phyloP scores from a whole-genome alignment of 2,113 vertebrate genomes.

The Trichechus manatus region DNA sequence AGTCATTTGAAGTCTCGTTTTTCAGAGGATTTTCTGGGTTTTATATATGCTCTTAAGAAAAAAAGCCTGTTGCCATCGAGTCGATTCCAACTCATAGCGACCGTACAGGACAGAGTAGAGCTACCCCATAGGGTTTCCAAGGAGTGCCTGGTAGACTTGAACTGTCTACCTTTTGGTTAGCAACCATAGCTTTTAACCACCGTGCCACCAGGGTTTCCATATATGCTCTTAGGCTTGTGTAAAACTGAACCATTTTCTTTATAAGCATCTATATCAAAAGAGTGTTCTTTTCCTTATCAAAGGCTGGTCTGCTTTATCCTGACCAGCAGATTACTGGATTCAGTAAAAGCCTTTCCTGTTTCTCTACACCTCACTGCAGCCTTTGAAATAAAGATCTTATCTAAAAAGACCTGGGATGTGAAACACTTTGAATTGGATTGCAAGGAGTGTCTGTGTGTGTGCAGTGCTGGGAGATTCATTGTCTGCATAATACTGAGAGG shows the following conservation, averaged over 20 bases:
- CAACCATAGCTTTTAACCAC: too few relatives aligned
- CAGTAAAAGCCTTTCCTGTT: neutral
- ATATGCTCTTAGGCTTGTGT: neutral
- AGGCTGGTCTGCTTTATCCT: neutral
- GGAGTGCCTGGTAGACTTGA: too few relatives aligned
- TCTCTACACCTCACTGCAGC: neutral
- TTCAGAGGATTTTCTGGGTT: slow-evolving; percentile 11
- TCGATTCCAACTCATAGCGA: too few relatives aligned
- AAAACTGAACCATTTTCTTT: neutral
- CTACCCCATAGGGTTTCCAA: too few relatives aligned
- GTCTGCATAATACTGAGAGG: neutral
- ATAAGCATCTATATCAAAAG: neutral
- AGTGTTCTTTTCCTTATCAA: neutral
- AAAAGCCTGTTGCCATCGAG: too few relatives aligned
- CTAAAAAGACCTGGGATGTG: neutral
- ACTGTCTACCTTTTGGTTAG: too few relatives aligned
- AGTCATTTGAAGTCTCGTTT: neutral
- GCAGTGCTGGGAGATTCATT: neutral
- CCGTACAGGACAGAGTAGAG: too few relatives aligned
- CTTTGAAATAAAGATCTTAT: neutral
- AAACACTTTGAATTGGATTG: neutral
- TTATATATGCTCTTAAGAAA: neutral
- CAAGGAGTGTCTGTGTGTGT: neutral
- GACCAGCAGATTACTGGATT: neutral
- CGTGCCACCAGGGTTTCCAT: too few relatives aligned